A percentile compares a stretch with the other conserved stretches of the same genome.
Conservation (phyloP, 2,113 vertebrate genomes). For the Catharus fuscescens region DNA sequence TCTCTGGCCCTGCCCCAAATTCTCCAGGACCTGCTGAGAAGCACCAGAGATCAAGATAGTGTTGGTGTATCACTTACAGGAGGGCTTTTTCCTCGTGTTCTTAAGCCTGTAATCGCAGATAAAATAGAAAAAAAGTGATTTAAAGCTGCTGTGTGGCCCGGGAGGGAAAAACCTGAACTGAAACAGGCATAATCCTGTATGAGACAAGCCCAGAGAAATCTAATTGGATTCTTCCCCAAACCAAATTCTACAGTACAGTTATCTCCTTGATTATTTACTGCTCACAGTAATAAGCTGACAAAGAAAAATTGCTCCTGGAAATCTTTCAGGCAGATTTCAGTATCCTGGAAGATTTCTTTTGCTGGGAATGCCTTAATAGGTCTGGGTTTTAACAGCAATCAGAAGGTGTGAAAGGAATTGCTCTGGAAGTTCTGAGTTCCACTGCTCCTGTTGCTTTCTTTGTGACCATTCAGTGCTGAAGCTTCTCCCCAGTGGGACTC, state of each 20-base stretch:
- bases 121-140: neutral
- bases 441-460: neutral
- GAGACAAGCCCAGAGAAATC: neutral
- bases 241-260: neutral
- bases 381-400: neutral
- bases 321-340: neutral
- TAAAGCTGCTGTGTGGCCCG: neutral
- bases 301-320: neutral
- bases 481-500: rapidly evolving
- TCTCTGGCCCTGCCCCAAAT: rapidly evolving
- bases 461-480: rapidly evolving
- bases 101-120: neutral
- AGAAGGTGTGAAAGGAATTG: neutral
- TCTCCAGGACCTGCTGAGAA: neutral
- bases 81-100: neutral
- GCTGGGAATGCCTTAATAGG: neutral
- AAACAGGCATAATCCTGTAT: neutral
- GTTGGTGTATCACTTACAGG: neutral
- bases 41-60: neutral
- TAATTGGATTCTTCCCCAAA: neutral
- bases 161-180: neutral
- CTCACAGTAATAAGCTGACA: neutral
- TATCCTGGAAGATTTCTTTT: neutral
- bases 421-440: neutral
- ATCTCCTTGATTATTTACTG: neutral